Evolutionary conservation across 2,888 invertebrate species (phyloP).

Genomic region (Tenthredo scrophulariae): DNA sequence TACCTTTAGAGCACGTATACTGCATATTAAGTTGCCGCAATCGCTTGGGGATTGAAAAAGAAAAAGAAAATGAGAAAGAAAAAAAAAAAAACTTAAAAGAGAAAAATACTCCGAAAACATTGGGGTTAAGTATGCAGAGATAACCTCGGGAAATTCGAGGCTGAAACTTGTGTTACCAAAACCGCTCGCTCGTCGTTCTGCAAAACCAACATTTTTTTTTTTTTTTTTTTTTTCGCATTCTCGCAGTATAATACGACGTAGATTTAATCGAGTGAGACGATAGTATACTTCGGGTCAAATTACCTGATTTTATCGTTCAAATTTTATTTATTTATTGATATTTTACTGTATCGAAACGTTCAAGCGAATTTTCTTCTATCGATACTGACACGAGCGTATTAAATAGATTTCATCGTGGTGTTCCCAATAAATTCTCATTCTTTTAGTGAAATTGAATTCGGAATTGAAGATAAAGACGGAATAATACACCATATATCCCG

Average conservation of each 20-base stretch:
- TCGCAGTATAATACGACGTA: too few relatives aligned
- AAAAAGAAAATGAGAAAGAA: background rate
- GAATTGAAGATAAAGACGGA: background rate
- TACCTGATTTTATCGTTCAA: too few relatives aligned
- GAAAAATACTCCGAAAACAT: conserved; percentile 5
- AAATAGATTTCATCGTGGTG: background rate
- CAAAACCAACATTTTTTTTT: background rate
- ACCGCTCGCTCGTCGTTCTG: background rate
- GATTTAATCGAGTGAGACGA: too few relatives aligned
- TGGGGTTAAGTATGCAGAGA: conserved; percentile 23
- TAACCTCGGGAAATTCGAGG: background rate
- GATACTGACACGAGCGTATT: too few relatives aligned
- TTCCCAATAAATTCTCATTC: background rate
- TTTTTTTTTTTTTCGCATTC: background rate
- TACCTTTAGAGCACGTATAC: conserved; percentile 36
- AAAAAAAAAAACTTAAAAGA: background rate
- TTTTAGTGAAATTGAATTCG: background rate
- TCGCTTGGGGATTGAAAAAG: conserved; percentile 37
- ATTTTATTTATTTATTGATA: too few relatives aligned
- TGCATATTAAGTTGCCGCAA: conserved; percentile 39
- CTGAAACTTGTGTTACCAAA: background rate
- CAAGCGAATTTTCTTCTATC: too few relatives aligned
- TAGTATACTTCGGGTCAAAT: too few relatives aligned
- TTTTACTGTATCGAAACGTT: too few relatives aligned
- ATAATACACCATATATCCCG: background rate